Evolutionary conservation across 2,797 vertebrate genomes (phyloP).

Genomic region (Sebastes itinus): DNA sequence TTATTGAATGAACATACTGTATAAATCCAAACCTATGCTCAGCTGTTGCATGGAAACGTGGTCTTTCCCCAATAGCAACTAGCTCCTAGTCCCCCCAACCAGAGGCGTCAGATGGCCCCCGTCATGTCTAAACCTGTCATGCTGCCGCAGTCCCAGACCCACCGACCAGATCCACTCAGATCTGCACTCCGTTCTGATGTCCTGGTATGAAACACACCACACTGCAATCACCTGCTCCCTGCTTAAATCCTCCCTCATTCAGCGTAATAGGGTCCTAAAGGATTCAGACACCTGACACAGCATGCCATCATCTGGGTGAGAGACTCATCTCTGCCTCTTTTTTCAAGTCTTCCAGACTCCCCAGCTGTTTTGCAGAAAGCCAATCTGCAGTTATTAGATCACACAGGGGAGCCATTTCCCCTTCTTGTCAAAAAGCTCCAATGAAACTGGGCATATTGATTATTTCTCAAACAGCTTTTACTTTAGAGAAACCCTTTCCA

Average conservation of each 20-base stretch:
- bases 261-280: background rate
- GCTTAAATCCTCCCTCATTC: background rate
- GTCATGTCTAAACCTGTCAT: slow-evolving; percentile 96
- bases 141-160: slow-evolving; percentile 89
- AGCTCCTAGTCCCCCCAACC: slow-evolving; percentile 92
- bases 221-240: background rate
- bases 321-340: slow-evolving; percentile 4
- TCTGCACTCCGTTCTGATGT: slow-evolving; percentile 87
- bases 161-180: slow-evolving; percentile 81
- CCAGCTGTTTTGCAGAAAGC: slow-evolving; percentile 29
- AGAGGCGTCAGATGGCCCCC: slow-evolving; percentile 86
- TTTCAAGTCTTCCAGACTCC: slow-evolving; percentile 14
- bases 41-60: slow-evolving; percentile 35
- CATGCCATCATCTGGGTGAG: background rate
- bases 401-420: background rate
- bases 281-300: slow-evolving; percentile 10
- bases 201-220: slow-evolving; percentile 85
- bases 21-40: slow-evolving; percentile 1
- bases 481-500: background rate
- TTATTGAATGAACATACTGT: background rate
- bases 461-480: slow-evolving; percentile 11
- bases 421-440: background rate
- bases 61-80: slow-evolving; percentile 85
- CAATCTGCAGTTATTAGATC: slow-evolving; percentile 33
- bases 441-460: background rate